Base-by-base conservation (phyloP, 2,888 invertebrate genomes). In the Acheta domesticus region DNA sequence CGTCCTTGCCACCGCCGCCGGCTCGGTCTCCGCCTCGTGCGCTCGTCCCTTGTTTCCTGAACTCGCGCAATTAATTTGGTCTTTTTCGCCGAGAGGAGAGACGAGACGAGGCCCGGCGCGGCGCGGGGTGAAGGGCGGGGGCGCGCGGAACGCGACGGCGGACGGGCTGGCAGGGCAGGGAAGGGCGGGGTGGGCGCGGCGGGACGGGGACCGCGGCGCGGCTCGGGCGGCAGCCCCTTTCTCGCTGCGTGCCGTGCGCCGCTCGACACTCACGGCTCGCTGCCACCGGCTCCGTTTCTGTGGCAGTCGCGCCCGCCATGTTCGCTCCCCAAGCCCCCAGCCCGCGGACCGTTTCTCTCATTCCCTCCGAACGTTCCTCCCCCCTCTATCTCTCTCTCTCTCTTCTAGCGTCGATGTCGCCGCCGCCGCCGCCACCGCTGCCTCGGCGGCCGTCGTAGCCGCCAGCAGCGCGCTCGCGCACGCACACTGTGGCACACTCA, bases 31-130 rank as follows among this genome's bases (percentile, higher is more conserved):
- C 62, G 62, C 16, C n/a, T n/a, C 16, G 16, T 62, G 62, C n/a
- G 62, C 62, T 62, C 62, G 14, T 62, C 16, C 62, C 62, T 62
- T 62, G 62, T 62, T 62, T 62, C 62, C 62, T n/a, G 62, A 62
- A 62, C 62, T 62, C n/a, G 62, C 62, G 62, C 62, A 14, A 62
- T 62, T 62, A 62, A 62, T 62, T 62, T 14, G 62, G 62, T 62
- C 62, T 62, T 62, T 62, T 62, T 62, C 62, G 62, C 62, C 62
- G 62, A 19, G 16, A 19, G 62, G 62, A 19, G 12, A 14, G 62
- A 14, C 62, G n/a, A 36, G n/a, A n/a, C 16, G 16, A n/a, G 62
- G 16, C n/a, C 16, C 62, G 62, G 4, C 16, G 62, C 14, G 8
- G 14, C 62, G 62, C 16, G 62, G 12, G 14, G 16, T 14, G 16